Conservation (phyloP, 2,113 vertebrate genomes). For the Trinectes maculatus region DNA sequence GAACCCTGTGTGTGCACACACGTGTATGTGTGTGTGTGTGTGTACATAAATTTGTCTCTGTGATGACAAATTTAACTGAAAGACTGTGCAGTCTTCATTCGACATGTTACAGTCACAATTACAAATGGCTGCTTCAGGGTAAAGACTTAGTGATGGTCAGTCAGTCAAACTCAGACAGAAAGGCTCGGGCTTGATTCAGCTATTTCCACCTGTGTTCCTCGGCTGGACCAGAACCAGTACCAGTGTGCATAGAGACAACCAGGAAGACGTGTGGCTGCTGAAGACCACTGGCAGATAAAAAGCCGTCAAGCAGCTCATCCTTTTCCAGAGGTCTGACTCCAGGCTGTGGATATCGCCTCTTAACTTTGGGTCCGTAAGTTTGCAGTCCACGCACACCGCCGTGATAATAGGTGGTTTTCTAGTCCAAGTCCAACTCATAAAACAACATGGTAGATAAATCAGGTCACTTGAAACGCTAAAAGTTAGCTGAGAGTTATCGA, state of each 20-base stretch:
- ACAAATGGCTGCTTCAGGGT: too few species aligned
- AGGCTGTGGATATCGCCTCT: background rate
- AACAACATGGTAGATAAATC: background rate
- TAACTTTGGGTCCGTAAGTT: background rate
- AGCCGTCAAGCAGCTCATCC: background rate
- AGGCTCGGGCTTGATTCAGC: background rate
- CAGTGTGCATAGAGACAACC: background rate
- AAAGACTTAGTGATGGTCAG: background rate
- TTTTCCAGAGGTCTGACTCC: background rate
- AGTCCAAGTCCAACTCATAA: background rate
- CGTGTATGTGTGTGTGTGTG: background rate
- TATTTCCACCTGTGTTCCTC: background rate
- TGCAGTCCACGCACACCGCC: background rate
- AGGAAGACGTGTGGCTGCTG: background rate
- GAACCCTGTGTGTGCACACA: conserved; percentile 12
- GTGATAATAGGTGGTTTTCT: background rate
- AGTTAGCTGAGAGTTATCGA: too few species aligned
- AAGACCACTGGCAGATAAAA: background rate
- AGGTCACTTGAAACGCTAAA: background rate
- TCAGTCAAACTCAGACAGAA: background rate
- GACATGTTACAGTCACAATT: too few species aligned
- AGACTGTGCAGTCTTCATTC: too few species aligned
- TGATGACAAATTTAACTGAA: too few species aligned
- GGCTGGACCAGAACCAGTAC: background rate
- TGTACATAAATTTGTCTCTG: too few species aligned